Conservation (phyloP, 2,113 vertebrate species). For the human (Homo sapiens) region GRCh38 chr12:42263001-42263500, state of each 20-base stretch:
- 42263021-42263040: neutral
- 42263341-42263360: neutral
- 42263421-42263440: neutral
- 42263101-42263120: neutral
- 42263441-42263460: neutral
- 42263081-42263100: neutral
- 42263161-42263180: neutral
- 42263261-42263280: neutral
- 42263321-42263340: neutral
- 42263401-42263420: neutral
- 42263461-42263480: neutral
- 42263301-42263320: neutral
- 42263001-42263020: neutral
- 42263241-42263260: neutral
- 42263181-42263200: neutral
- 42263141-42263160: neutral
- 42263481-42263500: slow-evolving; percentile 14
- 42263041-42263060: neutral
- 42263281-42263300: neutral
- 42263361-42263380: neutral
- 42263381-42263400: neutral
- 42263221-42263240: neutral
- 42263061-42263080: neutral
- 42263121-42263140: neutral
- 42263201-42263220: neutral